Base-by-base conservation (phyloP, 2,113 vertebrate genomes). In the Xiphophorus hellerii region DNA sequence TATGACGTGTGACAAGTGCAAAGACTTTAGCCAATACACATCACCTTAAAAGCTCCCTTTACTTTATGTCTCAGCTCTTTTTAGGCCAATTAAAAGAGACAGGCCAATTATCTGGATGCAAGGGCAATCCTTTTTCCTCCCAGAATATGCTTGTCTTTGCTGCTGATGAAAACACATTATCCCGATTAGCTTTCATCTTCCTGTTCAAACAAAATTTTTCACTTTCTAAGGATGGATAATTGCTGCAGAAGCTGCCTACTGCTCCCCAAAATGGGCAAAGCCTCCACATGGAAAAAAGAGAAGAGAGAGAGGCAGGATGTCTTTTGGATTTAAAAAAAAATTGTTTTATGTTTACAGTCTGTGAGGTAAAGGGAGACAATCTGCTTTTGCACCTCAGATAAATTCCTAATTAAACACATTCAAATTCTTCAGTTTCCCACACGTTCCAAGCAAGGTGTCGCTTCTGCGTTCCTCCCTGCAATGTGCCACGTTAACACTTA, bases 401-500 rank as follows among this genome's bases (percentile, higher is more conserved):
- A 85, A 84, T 71, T 86, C 71, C 73, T 86, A 90, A 90, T 90
- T 84, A 88, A 87, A 86, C 78, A 82, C 67, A 73, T 69, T 54
- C 68, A 42, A 69, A 83, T 61, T 87, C 71, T 82, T 83, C 79
- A 60, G 66, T 86, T 85, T 80, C 80, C 71, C 74, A 89, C 87
- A 89, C 86, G 10, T 84, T 85, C 69, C 62, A 35, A 35, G 61
- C 39, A 82, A 90, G 85, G 91, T 89, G 89, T 90, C 85, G 86
- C 70, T 88, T 89, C 83, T 84, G 70, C 70, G 65, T 79, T 76
- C 67, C 28, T 73, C 64, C 75, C 79, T 27, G 17, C 78, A 66
- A 74, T 33, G 78, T 28, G 70, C 76, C 74, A 83, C 86, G 65
- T 79, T 89, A 83, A 91, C 90, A 86, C 89, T 83, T 89, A 87